These are phyloP conservation scores for Ophioderma brevispina DNA, from an alignment of 35 echinoderm and acorn worm species.

Conservation along the genomic window DNA sequence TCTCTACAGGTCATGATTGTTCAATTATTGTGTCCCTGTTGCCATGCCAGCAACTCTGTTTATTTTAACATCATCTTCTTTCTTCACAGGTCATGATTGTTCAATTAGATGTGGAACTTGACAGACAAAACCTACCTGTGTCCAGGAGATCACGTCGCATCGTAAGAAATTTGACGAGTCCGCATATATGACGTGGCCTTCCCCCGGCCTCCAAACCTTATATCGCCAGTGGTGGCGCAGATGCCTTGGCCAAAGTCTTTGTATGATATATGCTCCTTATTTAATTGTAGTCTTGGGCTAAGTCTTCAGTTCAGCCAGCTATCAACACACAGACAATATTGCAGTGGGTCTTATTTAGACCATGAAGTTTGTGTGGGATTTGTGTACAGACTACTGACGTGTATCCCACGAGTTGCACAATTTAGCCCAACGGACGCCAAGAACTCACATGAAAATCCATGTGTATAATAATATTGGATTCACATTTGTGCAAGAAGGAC, in stretches of 20 bases:
- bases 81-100: constrained; percentile 82
- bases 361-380: too few species aligned
- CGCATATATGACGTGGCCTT: constrained; percentile 98
- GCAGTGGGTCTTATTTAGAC: too few species aligned
- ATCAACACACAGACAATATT: background rate
- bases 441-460: too few species aligned
- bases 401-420: too few species aligned
- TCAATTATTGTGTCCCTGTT: too few species aligned
- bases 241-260: constrained; percentile 99
- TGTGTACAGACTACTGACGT: too few species aligned
- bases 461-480: too few species aligned
- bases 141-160: constrained; percentile 99
- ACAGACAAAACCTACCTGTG: constrained; percentile 99
- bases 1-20: too few species aligned
- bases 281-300: background rate
- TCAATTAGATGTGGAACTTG: constrained; percentile 99
- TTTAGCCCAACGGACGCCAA: too few species aligned
- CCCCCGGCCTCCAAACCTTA: constrained; percentile 98
- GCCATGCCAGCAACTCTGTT: too few species aligned
- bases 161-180: constrained; percentile 99
- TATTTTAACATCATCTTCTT: too few species aligned
- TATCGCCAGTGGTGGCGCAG: constrained; percentile 97
- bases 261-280: constrained; percentile 61
- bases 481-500: too few species aligned
- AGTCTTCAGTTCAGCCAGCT: background rate